Evolutionary conservation across 2,888 invertebrate species (phyloP).

Genomic region (Pherbina coryleti): DNA sequence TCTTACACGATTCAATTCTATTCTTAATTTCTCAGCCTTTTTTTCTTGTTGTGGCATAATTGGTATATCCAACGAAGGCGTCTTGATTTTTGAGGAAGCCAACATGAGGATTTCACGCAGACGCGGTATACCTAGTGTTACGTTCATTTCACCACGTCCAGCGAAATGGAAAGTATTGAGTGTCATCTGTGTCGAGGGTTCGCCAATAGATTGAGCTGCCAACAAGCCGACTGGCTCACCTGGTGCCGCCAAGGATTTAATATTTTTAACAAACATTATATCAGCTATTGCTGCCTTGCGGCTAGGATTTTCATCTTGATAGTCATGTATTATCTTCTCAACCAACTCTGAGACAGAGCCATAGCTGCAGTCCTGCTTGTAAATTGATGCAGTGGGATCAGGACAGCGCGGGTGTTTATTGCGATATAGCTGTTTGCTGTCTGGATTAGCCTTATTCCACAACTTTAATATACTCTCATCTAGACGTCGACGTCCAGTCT

Average conservation of each 20-base stretch:
- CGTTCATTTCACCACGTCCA: constrained; percentile 99
- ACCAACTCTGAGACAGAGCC: constrained; percentile 89
- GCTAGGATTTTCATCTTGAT: constrained; percentile 71
- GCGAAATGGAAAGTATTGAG: constrained; percentile 99
- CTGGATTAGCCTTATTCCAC: constrained; percentile 77
- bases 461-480: constrained; percentile 75
- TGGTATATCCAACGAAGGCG: constrained; percentile 96
- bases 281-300: constrained; percentile 73
- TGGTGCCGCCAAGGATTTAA: constrained; percentile 84
- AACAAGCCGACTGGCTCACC: constrained; percentile 94
- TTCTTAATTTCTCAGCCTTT: constrained; percentile 78
- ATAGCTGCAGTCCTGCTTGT: constrained; percentile 81
- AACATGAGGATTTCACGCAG: constrained; percentile 97
- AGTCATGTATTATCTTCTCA: constrained; percentile 76
- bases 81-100: constrained; percentile 92
- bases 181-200: constrained; percentile 99
- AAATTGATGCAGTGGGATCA: constrained; percentile 80
- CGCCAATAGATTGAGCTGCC: constrained; percentile 98
- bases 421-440: constrained; percentile 71
- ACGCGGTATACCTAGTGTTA: constrained; percentile 98
- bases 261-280: constrained; percentile 81
- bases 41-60: constrained; percentile 74
- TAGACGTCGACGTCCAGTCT: constrained; percentile 74
- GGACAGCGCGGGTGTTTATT: constrained; percentile 74
- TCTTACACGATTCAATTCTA: constrained; percentile 82